These are phyloP conservation scores for Poecilia wingei DNA, from an alignment of 2,797 vertebrate genomes.

Conservation along the genomic window DNA sequence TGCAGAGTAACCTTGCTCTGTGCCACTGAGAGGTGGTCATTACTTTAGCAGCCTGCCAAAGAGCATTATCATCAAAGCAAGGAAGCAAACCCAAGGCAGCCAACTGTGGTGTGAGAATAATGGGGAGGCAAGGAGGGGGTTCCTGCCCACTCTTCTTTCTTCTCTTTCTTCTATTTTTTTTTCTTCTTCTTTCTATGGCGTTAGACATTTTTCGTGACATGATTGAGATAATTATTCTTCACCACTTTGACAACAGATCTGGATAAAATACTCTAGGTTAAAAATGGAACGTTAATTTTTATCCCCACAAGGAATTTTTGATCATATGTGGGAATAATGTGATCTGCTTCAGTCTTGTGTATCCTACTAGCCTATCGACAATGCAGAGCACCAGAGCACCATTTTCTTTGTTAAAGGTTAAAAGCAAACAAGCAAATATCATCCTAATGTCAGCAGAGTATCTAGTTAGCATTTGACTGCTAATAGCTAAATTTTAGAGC, in stretches of 20 bases:
- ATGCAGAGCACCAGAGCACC: background rate
- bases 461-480: no score
- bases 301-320: constrained; percentile 30
- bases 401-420: background rate
- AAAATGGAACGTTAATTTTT: constrained; percentile 58
- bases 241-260: constrained; percentile 23
- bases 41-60: constrained; percentile 69
- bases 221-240: constrained; percentile 82
- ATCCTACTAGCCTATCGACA: constrained; percentile 38
- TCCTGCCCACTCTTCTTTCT: constrained; percentile 49
- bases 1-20: constrained; percentile 42
- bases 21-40: constrained; percentile 61
- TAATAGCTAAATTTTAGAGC: background rate
- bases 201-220: constrained; percentile 75
- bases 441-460: background rate
- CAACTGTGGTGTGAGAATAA: constrained; percentile 65
- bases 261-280: constrained; percentile 54
- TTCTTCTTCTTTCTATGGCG: constrained; percentile 40
- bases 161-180: constrained; percentile 28
- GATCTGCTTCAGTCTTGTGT: constrained; percentile 64
- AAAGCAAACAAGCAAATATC: background rate
- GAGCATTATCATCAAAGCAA: constrained; percentile 72
- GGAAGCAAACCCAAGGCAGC: constrained; percentile 68
- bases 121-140: constrained; percentile 26
- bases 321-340: constrained; percentile 42